Conservation (phyloP, 2,797 vertebrate species). For the Scolopax rusticola region DNA sequence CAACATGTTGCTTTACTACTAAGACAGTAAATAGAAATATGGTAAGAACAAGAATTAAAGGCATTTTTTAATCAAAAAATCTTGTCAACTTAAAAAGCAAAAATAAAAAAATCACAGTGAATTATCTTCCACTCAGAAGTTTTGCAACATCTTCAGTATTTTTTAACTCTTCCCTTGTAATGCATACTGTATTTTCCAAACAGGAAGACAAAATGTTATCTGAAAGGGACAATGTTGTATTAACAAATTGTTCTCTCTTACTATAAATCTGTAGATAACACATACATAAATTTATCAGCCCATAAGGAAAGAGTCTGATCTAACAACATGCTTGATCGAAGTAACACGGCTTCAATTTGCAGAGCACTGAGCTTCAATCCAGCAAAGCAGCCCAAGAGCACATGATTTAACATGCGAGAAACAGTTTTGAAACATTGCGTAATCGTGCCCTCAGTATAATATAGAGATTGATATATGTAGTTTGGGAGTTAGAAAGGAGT, state of each 20-base stretch:
- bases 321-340: neutral
- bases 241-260: neutral
- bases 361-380: neutral
- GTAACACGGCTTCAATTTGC: neutral
- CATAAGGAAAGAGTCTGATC: neutral
- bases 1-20: neutral
- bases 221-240: neutral
- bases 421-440: slow-evolving; percentile 19
- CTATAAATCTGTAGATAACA: neutral
- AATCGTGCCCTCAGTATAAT: neutral
- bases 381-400: neutral
- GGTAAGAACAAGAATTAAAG: neutral
- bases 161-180: neutral
- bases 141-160: neutral
- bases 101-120: neutral
- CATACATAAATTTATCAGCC: neutral
- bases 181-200: neutral
- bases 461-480: neutral
- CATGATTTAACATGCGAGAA: neutral
- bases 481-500: slow-evolving; percentile 32
- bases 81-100: neutral
- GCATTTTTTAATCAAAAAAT: neutral
- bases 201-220: neutral
- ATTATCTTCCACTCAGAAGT: neutral
- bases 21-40: neutral